Conservation (phyloP, 1,140 invertebrate genomes). For the Cepaea nemoralis region DNA sequence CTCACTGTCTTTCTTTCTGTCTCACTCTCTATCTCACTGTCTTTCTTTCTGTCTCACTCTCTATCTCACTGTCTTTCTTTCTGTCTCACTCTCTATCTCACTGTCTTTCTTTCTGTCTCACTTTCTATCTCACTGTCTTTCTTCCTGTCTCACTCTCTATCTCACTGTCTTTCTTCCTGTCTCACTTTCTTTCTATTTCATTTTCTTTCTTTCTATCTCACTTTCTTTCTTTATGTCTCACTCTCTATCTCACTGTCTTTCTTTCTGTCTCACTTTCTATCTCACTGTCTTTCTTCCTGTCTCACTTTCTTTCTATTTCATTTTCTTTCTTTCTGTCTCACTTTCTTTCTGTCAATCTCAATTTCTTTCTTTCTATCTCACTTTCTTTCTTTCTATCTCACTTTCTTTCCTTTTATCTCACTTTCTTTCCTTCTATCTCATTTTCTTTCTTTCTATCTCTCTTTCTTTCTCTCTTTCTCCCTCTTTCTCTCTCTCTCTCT, state of each 20-base stretch:
- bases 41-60: too few relatives aligned
- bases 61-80: too few relatives aligned
- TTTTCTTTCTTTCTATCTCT: too few relatives aligned
- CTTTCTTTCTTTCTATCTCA: neutral
- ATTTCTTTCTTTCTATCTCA: conserved; percentile 18
- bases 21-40: too few relatives aligned
- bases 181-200: neutral
- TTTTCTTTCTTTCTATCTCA: neutral
- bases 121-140: too few relatives aligned
- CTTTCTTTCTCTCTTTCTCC: neutral
- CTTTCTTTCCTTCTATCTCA: conserved; percentile 4
- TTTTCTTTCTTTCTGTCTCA: neutral
- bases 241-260: too few relatives aligned
- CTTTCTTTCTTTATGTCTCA: too few relatives aligned
- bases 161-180: conserved; percentile 10
- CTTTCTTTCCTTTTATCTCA: neutral
- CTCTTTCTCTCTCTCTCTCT: conserved; percentile 1
- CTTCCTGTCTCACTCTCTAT: neutral
- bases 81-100: too few relatives aligned
- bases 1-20: too few relatives aligned
- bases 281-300: neutral
- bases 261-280: too few relatives aligned
- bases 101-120: too few relatives aligned
- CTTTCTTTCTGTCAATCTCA: neutral
- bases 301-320: neutral